Percentiles rank a stretch among this genome's conserved stretches.
Evolutionary conservation across 2,888 invertebrate species (phyloP).

Genomic region (Opisthograptis luteolata): DNA sequence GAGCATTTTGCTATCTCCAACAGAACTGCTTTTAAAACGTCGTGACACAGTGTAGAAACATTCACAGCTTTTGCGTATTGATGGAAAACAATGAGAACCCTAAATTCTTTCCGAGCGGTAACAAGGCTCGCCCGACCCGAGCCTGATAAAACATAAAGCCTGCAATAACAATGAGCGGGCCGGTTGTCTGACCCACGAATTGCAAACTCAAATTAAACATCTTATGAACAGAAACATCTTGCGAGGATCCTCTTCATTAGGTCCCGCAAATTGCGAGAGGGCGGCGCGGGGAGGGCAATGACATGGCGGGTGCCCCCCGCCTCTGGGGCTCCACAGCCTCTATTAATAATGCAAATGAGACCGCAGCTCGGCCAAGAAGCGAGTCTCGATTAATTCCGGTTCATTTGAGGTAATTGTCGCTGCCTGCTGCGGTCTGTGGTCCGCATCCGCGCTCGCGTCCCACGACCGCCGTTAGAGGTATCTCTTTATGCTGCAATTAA

Average conservation of each 20-base stretch:
- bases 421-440: constrained; percentile 74
- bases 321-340: constrained; percentile 62
- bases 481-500: constrained; percentile 2
- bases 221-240: constrained; percentile 83
- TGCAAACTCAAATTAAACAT: constrained; percentile 82
- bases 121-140: constrained; percentile 32
- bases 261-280: constrained; percentile 74
- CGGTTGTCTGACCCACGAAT: constrained; percentile 72
- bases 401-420: constrained; percentile 84
- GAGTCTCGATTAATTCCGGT: constrained; percentile 83
- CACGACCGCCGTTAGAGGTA: constrained; percentile 3
- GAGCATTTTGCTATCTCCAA: no score
- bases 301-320: constrained; percentile 55
- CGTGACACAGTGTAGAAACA: constrained; percentile 16
- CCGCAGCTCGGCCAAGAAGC: constrained; percentile 83
- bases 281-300: constrained; percentile 64
- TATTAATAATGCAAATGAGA: constrained; percentile 85
- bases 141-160: constrained; percentile 60
- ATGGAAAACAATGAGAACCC: constrained; percentile 22
- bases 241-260: constrained; percentile 83
- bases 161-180: constrained; percentile 75
- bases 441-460: constrained; percentile 37
- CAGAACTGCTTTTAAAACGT: neutral
- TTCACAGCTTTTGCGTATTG: constrained; percentile 20
- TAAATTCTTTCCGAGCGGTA: constrained; percentile 12